Conservation (phyloP, 2,888 invertebrate species). For the Mimachlamys varia region DNA sequence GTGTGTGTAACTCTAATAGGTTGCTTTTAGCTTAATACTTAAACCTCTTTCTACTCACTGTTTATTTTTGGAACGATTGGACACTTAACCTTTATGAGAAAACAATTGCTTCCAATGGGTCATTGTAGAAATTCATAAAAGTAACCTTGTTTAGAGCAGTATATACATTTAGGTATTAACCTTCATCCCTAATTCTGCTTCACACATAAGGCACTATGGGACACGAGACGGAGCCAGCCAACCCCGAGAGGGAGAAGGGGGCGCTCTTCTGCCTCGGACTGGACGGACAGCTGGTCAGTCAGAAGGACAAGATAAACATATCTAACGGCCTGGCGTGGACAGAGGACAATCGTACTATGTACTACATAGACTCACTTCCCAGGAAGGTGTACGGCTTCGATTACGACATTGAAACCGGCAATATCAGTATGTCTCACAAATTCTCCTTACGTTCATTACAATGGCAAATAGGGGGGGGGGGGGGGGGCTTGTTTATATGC, state of each 20-base stretch:
- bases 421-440: slow-evolving; percentile 83
- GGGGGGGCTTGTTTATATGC: too few relatives aligned
- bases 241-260: slow-evolving; percentile 63
- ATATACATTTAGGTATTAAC: too few relatives aligned
- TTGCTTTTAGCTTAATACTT: too few relatives aligned
- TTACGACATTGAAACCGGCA: slow-evolving; percentile 86
- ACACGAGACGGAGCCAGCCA: slow-evolving; percentile 63
- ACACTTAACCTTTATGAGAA: too few relatives aligned
- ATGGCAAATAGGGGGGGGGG: neutral
- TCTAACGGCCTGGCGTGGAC: slow-evolving; percentile 93
- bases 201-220: slow-evolving; percentile 78
- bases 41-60: too few relatives aligned
- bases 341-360: slow-evolving; percentile 87
- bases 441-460: too few relatives aligned
- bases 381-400: slow-evolving; percentile 87
- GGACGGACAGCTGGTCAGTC: slow-evolving; percentile 61
- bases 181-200: neutral
- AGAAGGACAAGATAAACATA: slow-evolving; percentile 79
- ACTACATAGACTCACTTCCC: slow-evolving; percentile 90
- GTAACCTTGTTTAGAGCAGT: too few relatives aligned
- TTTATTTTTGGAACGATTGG: too few relatives aligned
- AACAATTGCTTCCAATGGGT: too few relatives aligned
- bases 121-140: too few relatives aligned
- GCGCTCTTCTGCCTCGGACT: slow-evolving; percentile 70
- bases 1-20: too few relatives aligned